Evolutionary conservation across 23 tunicate species (phyloP).

Genomic region (Diplosoma virens): DNA sequence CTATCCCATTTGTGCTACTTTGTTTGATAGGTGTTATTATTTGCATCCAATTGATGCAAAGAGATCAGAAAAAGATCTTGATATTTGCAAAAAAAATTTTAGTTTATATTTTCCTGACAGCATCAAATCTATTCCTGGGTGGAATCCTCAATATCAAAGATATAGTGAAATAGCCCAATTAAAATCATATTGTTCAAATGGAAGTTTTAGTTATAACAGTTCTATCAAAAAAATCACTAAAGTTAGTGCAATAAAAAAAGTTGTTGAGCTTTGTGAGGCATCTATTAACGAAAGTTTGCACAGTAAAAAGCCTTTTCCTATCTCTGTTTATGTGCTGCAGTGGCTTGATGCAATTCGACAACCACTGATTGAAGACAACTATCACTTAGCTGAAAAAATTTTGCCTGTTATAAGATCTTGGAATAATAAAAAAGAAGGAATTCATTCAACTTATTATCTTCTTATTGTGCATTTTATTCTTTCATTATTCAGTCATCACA

Average conservation of each 20-base stretch:
- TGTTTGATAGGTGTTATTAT: constrained; percentile 1
- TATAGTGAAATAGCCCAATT: no score
- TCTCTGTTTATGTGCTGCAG: neutral
- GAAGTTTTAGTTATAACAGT: no score
- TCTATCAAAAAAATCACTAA: neutral
- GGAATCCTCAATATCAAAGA: no score
- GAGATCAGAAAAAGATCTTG: neutral
- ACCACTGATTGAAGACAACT: neutral
- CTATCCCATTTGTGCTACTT: neutral
- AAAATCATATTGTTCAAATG: no score
- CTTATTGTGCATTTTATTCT: neutral
- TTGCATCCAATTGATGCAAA: neutral
- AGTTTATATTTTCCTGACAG: neutral
- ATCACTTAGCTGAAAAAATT: neutral
- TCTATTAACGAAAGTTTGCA: neutral
- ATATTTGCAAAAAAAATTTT: neutral
- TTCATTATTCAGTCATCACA: neutral
- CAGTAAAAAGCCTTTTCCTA: neutral
- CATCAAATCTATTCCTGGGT: no score
- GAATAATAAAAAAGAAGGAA: neutral
- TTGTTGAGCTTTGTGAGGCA: neutral
- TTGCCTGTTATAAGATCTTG: neutral
- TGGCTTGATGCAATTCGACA: neutral
- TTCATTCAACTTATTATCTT: neutral
- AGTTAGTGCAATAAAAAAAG: neutral